Percentiles rank a stretch among this genome's conserved stretches.
Conservation (phyloP, 2,797 vertebrate genomes). For the Chrysocyon brachyurus region DNA sequence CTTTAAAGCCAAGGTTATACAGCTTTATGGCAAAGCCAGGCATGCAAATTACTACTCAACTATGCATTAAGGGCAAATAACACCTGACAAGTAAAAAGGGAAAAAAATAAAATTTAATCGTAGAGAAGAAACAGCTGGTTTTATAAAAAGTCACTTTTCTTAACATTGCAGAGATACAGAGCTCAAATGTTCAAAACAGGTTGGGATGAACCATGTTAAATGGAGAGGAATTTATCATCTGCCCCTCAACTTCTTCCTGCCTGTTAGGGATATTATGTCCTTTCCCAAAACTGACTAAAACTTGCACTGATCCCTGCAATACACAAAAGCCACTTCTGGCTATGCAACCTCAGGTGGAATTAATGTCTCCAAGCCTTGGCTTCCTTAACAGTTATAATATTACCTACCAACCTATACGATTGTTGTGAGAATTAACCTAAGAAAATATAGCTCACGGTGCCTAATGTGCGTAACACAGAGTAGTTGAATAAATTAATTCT, state of each 20-base stretch:
- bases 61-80: conserved; percentile 18
- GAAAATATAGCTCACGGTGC: not conserved
- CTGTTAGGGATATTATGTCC: not conserved
- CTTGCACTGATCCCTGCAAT: not conserved
- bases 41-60: not conserved
- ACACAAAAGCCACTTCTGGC: conserved; percentile 21
- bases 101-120: not conserved
- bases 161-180: conserved; percentile 15
- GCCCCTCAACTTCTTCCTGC: not conserved
- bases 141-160: conserved; percentile 46
- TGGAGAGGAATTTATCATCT: not conserved
- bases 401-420: not conserved
- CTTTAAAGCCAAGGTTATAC: conserved; percentile 35
- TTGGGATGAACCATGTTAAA: not conserved
- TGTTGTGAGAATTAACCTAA: conserved; percentile 34
- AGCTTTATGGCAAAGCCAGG: conserved; percentile 6
- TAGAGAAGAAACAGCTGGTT: not conserved
- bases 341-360: not conserved
- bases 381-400: conserved; percentile 34
- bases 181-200: not conserved
- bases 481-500: conserved; percentile 36
- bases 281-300: not conserved
- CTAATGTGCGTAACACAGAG: not conserved
- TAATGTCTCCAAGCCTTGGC: not conserved
- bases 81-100: not conserved